Percentiles rank a stretch among this genome's conserved stretches.
These are phyloP conservation scores for Zygothrica quintamaculata DNA, from an alignment of 2,888 invertebrate genomes.

Conservation along the genomic window DNA sequence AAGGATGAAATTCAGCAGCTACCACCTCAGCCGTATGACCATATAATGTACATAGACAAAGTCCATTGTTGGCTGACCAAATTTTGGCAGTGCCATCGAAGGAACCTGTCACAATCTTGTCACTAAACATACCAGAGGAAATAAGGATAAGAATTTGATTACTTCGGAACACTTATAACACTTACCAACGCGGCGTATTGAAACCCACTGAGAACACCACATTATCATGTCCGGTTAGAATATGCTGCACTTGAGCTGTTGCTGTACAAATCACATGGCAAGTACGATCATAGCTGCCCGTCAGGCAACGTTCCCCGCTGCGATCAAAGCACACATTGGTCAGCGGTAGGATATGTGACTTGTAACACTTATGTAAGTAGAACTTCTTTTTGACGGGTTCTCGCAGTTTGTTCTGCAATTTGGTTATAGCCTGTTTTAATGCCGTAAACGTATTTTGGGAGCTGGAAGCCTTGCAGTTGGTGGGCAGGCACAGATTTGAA, in stretches of 20 bases:
- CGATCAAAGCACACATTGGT: constrained; percentile 90
- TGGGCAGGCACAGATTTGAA: constrained; percentile 15
- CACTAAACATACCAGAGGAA: constrained; percentile 83
- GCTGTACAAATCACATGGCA: constrained; percentile 92
- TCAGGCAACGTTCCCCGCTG: constrained; percentile 89
- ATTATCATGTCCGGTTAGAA: constrained; percentile 91
- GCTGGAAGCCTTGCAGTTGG: constrained; percentile 40
- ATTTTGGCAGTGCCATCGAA: constrained; percentile 92
- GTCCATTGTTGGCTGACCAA: constrained; percentile 89
- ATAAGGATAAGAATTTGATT: no score
- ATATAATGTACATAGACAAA: constrained; percentile 88
- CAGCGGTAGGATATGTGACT: constrained; percentile 89
- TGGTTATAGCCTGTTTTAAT: constrained; percentile 87
- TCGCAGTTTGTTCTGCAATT: constrained; percentile 87
- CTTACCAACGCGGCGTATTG: constrained; percentile 91
- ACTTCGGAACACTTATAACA: no score
- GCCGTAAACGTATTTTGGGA: constrained; percentile 83
- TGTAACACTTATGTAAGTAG: constrained; percentile 87
- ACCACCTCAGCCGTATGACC: constrained; percentile 92
- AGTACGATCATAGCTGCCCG: constrained; percentile 93
- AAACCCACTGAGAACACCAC: constrained; percentile 92
- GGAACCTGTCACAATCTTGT: constrained; percentile 91
- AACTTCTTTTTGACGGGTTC: constrained; percentile 87
- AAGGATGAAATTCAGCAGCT: constrained; percentile 88
- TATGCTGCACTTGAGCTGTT: constrained; percentile 88